phyloP scores from a whole-genome alignment of 2,797 vertebrate genomes.

The Sandelia bainsii region DNA sequence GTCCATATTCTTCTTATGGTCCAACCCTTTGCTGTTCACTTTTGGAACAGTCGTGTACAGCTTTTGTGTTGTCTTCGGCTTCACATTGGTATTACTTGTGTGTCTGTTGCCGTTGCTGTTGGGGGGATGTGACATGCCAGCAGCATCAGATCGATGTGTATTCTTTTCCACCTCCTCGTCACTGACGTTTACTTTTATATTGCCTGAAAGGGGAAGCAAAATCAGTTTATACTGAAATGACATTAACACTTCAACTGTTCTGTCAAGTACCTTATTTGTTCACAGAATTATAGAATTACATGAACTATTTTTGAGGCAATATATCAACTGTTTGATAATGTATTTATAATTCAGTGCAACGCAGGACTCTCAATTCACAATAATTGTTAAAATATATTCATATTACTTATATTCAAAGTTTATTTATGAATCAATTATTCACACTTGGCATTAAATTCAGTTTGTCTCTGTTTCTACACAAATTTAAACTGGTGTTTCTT shows the following conservation, averaged over 20 bases:
- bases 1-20: conserved; percentile 92
- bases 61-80: conserved; percentile 87
- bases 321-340: background rate
- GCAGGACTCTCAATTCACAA: background rate
- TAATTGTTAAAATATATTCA: no score
- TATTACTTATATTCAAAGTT: background rate
- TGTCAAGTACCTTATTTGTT: background rate
- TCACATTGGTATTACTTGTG: conserved; percentile 81
- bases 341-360: background rate
- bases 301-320: background rate
- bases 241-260: background rate
- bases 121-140: conserved; percentile 82
- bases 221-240: conserved; percentile 60
- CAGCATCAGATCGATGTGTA: conserved; percentile 83
- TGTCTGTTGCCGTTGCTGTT: conserved; percentile 90
- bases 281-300: background rate
- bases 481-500: no score
- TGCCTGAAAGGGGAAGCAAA: conserved; percentile 84
- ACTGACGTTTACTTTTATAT: conserved; percentile 89
- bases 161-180: conserved; percentile 88
- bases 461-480: no score
- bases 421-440: no score
- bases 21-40: conserved; percentile 86
- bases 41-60: conserved; percentile 86
- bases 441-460: no score